Percentiles rank a stretch among this genome's conserved stretches.
These are phyloP conservation scores for Bungarus multicinctus DNA, from an alignment of 2,113 vertebrate species.

Conservation along the genomic window DNA sequence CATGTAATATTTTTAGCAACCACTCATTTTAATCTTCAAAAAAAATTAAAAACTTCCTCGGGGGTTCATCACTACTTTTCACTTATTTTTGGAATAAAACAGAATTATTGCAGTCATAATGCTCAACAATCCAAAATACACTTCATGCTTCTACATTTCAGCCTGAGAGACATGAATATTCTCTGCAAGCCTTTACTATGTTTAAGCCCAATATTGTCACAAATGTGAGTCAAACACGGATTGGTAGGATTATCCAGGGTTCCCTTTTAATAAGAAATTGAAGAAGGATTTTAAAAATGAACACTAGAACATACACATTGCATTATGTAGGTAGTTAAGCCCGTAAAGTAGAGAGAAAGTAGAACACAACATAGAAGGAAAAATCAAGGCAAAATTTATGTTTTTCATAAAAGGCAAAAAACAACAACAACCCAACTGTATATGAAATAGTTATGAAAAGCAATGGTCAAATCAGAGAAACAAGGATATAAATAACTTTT, in stretches of 20 bases:
- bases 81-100: slow-evolving; percentile 8
- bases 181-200: not conserved
- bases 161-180: not conserved
- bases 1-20: not conserved
- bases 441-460: not conserved
- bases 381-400: not conserved
- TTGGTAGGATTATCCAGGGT: not conserved
- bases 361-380: not conserved
- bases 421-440: not conserved
- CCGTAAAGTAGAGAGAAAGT: not conserved
- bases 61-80: not conserved
- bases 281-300: not conserved
- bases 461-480: not conserved
- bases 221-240: not conserved
- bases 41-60: not conserved
- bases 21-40: not conserved
- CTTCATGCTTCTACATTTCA: not conserved
- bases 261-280: not conserved
- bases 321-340: not conserved
- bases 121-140: not conserved
- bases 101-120: not conserved
- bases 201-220: not conserved
- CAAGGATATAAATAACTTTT: not conserved
- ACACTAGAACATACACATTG: not conserved
- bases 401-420: not conserved